Base-by-base conservation (phyloP, 2,888 invertebrate genomes). In the Clivina fossor region DNA sequence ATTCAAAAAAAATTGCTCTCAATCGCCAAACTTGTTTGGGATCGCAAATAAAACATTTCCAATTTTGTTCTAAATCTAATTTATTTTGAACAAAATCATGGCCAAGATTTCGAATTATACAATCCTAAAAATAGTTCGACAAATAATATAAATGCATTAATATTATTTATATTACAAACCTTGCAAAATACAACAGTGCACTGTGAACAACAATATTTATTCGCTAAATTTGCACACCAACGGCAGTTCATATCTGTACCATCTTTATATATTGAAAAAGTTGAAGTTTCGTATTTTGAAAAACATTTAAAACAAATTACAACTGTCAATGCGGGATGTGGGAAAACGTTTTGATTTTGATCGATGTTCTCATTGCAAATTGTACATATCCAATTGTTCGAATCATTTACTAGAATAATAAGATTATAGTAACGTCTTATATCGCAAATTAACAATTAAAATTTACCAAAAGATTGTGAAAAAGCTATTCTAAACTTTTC, bases 41-140 rank as follows among this genome's bases (percentile, higher is more conserved):
- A 22, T 38, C 20, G 32, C 55, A 55, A 22, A 55, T 55, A 15
- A 55, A 47, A 40, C 55, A 55, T 11, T 30, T 38, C 55, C 55
- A 55, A 7, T 47, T 18, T 5, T 5, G 3, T 5, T 4, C 16
- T n/a, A 5, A 24, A 16, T 18, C 30, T 18, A 49, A 19, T 28
- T n/a, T 19, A 13, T 1, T 24, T 13, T 22, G 48, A 8, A 41
- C 11, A 33, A 35, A 55, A 13, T 30, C 38, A 20, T 19, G 7
- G 22, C 26, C 55, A 19, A 55, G 47, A 47, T 55, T 55, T 1
- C 18, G 28, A 9, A 32, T 19, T 5, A 55, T n/a, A 15, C 55
- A 55, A 16, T 55, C 28, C 55, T 55, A 11, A 4, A 55, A 48
- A 48, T 2, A 2, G n/a, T n/a, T n/a, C n/a, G n/a, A n/a, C n/a